phyloP scores from a whole-genome alignment of 2,888 invertebrate genomes.

The Pecten maximus region DNA sequence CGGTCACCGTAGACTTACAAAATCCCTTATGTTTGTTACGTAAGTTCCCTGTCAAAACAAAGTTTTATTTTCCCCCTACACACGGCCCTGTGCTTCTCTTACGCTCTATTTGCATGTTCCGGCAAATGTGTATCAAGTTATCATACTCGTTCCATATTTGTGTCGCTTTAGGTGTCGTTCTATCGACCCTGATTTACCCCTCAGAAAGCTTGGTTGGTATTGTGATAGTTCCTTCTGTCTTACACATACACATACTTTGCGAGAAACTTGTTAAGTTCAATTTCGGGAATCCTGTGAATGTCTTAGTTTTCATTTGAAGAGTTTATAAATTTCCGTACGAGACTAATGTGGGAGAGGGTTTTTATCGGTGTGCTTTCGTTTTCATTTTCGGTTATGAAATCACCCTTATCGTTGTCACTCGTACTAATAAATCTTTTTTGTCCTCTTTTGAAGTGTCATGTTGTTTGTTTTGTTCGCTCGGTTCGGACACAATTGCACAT shows the following conservation, averaged over 20 bases:
- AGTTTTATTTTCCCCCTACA: too few relatives aligned
- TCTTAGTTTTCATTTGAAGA: neutral
- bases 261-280: neutral
- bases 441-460: neutral
- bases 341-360: neutral
- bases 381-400: neutral
- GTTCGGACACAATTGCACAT: neutral
- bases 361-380: neutral
- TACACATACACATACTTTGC: neutral
- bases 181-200: too few relatives aligned
- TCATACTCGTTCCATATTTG: too few relatives aligned
- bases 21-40: neutral
- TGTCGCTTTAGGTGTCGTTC: too few relatives aligned
- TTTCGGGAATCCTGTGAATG: neutral
- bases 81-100: too few relatives aligned
- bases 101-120: too few relatives aligned
- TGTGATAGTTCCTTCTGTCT: neutral
- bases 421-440: neutral
- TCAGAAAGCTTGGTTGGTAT: too few relatives aligned
- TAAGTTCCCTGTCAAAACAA: neutral
- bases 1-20: neutral
- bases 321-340: neutral
- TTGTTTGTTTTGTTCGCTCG: neutral
- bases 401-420: neutral
- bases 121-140: too few relatives aligned